Percentiles rank a stretch among this genome's conserved stretches.
These are phyloP conservation scores for Drosophila bocqueti DNA, from an alignment of 1,140 invertebrate species.

Conservation along the genomic window DNA sequence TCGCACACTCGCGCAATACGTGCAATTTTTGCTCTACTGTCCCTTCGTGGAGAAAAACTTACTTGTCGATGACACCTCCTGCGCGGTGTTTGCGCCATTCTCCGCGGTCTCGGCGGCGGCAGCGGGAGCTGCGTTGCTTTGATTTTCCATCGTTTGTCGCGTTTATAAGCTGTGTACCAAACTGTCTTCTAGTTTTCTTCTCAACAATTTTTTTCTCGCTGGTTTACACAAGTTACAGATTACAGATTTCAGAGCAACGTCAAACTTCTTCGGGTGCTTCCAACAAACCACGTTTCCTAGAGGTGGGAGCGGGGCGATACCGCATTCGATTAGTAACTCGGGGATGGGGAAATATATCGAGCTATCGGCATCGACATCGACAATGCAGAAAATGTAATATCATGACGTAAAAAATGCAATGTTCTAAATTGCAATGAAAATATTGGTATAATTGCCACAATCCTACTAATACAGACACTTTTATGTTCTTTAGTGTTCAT, in stretches of 20 bases:
- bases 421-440: too few relatives aligned
- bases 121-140: conserved; percentile 80
- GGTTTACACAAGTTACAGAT: conserved; percentile 71
- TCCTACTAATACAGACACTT: too few relatives aligned
- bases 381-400: too few relatives aligned
- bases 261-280: conserved; percentile 77
- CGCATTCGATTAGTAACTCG: not conserved
- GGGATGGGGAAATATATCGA: not conserved
- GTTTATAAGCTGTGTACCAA: conserved; percentile 71
- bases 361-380: not conserved
- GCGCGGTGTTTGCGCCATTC: conserved; percentile 74
- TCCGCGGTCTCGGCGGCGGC: conserved; percentile 65
- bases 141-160: conserved; percentile 81
- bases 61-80: conserved; percentile 84
- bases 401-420: too few relatives aligned
- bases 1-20: conserved; percentile 40
- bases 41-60: conserved; percentile 51
- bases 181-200: conserved; percentile 57
- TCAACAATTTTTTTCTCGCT: conserved; percentile 68
- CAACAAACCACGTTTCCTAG: conserved; percentile 79
- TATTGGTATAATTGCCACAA: too few relatives aligned
- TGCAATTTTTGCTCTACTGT: conserved; percentile 38
- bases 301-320: not conserved
- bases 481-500: too few relatives aligned
- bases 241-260: conserved; percentile 68